These are phyloP conservation scores for Arge pagana DNA, from an alignment of 2,888 invertebrate species.

Conservation along the genomic window DNA sequence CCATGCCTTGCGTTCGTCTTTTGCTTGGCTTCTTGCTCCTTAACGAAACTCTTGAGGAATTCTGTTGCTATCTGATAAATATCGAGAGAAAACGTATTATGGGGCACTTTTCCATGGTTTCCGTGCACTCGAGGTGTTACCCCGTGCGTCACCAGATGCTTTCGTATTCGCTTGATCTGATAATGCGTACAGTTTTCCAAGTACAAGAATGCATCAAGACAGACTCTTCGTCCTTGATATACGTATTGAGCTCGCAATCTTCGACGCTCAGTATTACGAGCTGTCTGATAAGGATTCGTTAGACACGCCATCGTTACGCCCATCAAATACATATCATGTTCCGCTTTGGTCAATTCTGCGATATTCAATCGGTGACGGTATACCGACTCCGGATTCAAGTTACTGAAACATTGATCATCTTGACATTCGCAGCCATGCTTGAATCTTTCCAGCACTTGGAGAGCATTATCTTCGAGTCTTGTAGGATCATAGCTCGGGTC, in stretches of 20 bases:
- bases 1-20: constrained; percentile 62
- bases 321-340: constrained; percentile 85
- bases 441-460: constrained; percentile 71
- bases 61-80: constrained; percentile 79
- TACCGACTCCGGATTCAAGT: constrained; percentile 75
- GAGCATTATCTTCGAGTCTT: constrained; percentile 72
- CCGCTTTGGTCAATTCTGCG: constrained; percentile 78
- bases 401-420: constrained; percentile 75
- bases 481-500: constrained; percentile 64
- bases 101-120: constrained; percentile 79
- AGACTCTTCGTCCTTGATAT: constrained; percentile 77
- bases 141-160: constrained; percentile 79
- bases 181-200: constrained; percentile 81
- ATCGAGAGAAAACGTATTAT: constrained; percentile 78
- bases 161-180: constrained; percentile 76
- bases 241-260: constrained; percentile 76
- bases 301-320: constrained; percentile 83
- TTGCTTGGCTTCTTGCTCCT: constrained; percentile 65
- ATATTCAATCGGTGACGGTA: constrained; percentile 78
- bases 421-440: constrained; percentile 77
- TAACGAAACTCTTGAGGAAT: constrained; percentile 74
- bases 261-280: constrained; percentile 73
- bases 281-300: constrained; percentile 72
- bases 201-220: constrained; percentile 78
- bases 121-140: constrained; percentile 79